Evolutionary conservation across 2,113 vertebrate species (phyloP).

Genomic region (Cebidichthys violaceus): DNA sequence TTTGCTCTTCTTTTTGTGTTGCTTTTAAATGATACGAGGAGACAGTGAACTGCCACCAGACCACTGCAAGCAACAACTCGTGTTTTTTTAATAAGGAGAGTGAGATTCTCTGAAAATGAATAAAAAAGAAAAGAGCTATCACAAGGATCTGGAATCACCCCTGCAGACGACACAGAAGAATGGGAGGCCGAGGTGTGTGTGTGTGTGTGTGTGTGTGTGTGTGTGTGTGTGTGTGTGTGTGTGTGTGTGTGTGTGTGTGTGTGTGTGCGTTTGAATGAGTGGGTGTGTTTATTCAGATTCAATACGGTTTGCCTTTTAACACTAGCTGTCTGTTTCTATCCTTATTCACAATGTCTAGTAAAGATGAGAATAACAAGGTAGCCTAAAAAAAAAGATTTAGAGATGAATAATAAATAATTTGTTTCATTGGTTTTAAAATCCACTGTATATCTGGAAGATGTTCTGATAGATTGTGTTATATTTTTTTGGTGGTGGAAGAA

Average conservation of each 20-base stretch:
- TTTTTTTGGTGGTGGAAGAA: constrained; percentile 54
- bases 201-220: constrained; percentile 46
- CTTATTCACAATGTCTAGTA: constrained; percentile 94
- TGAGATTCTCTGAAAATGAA: constrained; percentile 73
- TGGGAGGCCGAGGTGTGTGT: constrained; percentile 28
- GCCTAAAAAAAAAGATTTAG: constrained; percentile 87
- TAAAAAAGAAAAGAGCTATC: constrained; percentile 45
- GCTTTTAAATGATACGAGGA: constrained; percentile 77
- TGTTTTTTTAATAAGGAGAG: constrained; percentile 71
- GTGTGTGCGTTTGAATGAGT: constrained; percentile 36
- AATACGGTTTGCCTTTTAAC: constrained; percentile 98
- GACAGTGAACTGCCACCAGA: constrained; percentile 62
- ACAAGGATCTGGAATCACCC: constrained; percentile 71
- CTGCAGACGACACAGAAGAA: constrained; percentile 84
- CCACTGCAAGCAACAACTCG: constrained; percentile 79
- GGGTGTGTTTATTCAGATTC: constrained; percentile 83
- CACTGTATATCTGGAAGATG: constrained; percentile 87
- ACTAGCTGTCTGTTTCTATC: constrained; percentile 96
- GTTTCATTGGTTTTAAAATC: constrained; percentile 86
- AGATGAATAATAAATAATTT: constrained; percentile 87
- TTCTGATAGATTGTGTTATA: constrained; percentile 69
- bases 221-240: no score
- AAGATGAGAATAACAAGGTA: constrained; percentile 92
- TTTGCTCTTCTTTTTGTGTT: constrained; percentile 88
- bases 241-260: constrained; percentile 37